Evolutionary conservation across 2,888 invertebrate species (phyloP), one percentile per base, ranked within the genome.

Genomic region (Rhimphoctona megacephalus): DNA sequence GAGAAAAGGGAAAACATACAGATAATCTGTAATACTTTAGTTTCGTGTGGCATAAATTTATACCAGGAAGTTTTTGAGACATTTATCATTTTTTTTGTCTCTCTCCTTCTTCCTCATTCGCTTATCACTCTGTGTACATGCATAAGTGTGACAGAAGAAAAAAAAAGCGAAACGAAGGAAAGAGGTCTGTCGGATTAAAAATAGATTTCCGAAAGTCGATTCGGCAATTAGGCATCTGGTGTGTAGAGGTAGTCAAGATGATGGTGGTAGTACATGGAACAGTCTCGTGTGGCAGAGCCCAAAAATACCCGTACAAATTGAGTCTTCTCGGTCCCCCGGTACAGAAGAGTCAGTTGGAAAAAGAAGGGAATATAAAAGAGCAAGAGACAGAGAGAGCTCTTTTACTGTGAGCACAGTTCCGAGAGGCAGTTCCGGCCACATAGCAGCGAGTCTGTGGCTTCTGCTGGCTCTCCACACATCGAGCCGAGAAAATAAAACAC

Each of bases 231-330:
- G 86, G 86, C 83, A 86, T 86, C 86, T 86, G 86, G 86, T 69
- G 73, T 67, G 61, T 72, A 49, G 72, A 73, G 70, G 72, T 77
- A 72, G 61, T 17, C 25, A 54, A 61, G 61, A 61, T 49, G 67
- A 81, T 64, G n/a, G 76, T 49, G 74, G 43, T 33, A 25, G 69
- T 52, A 64, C 72, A 66, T 39, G 54, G 83, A 76, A 52, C 36
- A 74, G 78, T 76, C 82, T 89, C 90, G 88, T 81, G 80, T 66
- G 82, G 64, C 49, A 69, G 73, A 72, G 76, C 78, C 87, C 90
- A 85, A 92, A 91, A 92, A 92, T 92, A 92, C 88, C 90, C 89
- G 88, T 90, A 91, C 89, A 91, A 92, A 92, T 92, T 91, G 92
- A 90, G 89, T 88, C 86, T 64, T 77, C 80, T 77, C 36, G 79